Evolutionary conservation across 2,113 vertebrate species (phyloP).

Genomic region (Rutilus rutilus): DNA sequence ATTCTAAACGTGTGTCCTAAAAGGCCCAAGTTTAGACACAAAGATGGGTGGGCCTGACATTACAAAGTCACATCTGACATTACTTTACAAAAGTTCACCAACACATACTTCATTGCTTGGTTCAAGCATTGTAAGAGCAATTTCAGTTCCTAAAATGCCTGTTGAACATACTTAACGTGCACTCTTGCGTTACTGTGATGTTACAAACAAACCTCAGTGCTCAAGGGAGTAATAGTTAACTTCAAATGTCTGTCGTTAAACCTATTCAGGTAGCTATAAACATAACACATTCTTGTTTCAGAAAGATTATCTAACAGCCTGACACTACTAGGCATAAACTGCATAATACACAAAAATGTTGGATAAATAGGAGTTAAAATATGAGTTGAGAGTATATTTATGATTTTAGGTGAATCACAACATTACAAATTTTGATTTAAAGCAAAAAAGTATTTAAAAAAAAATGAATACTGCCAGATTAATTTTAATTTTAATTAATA

Average conservation of each 20-base stretch:
- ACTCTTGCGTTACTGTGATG: background rate
- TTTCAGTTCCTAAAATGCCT: constrained; percentile 1
- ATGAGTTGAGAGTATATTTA: background rate
- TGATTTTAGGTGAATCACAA: background rate
- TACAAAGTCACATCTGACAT: background rate
- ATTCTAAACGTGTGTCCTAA: constrained; percentile 18
- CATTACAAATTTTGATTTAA: background rate
- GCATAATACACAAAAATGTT: background rate
- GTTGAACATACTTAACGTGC: background rate
- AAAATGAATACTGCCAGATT: too few relatives aligned
- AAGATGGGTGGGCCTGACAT: constrained; percentile 18
- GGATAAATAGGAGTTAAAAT: background rate
- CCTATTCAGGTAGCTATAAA: background rate
- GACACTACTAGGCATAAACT: background rate
- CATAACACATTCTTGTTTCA: background rate
- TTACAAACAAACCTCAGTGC: background rate
- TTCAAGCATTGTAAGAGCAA: background rate
- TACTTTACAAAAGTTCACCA: background rate
- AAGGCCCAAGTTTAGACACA: constrained; percentile 25
- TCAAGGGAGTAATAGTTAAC: background rate
- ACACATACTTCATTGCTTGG: background rate
- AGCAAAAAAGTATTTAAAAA: too few relatives aligned
- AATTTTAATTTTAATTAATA: too few relatives aligned
- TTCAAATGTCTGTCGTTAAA: background rate
- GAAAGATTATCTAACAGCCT: background rate